Evolutionary conservation across 2,113 vertebrate species (phyloP), one percentile per base, ranked within the genome.

Genomic region (Sorex fumeus): DNA sequence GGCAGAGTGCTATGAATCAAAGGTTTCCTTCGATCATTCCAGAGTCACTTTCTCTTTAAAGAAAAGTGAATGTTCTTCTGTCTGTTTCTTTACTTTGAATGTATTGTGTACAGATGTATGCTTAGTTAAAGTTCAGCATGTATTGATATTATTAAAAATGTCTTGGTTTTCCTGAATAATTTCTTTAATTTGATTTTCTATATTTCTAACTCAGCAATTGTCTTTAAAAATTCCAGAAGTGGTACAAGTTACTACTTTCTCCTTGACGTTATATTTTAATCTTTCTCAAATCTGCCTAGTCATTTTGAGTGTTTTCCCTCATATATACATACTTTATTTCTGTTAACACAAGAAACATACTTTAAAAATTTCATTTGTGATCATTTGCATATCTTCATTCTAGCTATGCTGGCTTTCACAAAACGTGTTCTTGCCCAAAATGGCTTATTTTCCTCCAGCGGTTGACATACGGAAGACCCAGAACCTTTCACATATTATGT

Each of bases 101-200:
- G 40, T 66, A 71, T 45, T 21, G 70, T 71, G 6, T 79, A 57
- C 78, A 79, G 57, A 93, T 40, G 28, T 72, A 43, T 67, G 34
- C 66, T 72, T 64, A 88, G 28, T 74, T 82, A 30, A 6, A 64
- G 3, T 84, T 76, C 57, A 50, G 57, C 57, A 23, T 60, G 57
- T 6, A 3, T 60, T 60, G 57, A 60, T 60, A 23, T 60, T 23
- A 21, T 60, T 60, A 43, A 76, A 74, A 47, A 57, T 53, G 43
- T 67, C 50, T 95, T 62, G 15, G 2, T 67, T 77, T 69, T 86
- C 43, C 40, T 82, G 23, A 64, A 74, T 91, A 82, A 91, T 82
- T 92, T 93, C 18, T 84, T 91, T 19, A 74, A 7, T 86, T 89
- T 94, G 32, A 90, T 40, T 69, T 92, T 87, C n/a, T 8, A 80